Evolutionary conservation across 2,113 vertebrate genomes (phyloP), one percentile per base, ranked within the genome.

Genomic region (Cottus gobio): DNA sequence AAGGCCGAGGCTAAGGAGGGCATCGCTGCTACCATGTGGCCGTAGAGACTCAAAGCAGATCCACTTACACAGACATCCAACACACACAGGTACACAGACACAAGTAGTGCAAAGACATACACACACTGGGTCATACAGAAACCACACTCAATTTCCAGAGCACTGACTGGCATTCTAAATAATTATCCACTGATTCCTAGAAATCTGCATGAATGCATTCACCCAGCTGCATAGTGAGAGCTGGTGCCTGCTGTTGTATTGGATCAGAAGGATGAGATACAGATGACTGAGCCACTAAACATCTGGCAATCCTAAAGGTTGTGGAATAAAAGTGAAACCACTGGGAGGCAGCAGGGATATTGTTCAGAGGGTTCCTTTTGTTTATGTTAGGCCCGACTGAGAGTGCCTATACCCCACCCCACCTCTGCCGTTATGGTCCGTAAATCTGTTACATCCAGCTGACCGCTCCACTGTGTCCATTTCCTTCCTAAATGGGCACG

Each of bases 381-480:
- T 87, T 86, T 86, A 75, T 71, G 82, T 85, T 75, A 39, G 66
- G 79, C 81, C 69, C 56, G 74, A 69, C 48, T 70, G 48, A 74
- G 56, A 74, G 57, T 74, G 46, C 60, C 24, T 13, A n/a, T n/a
- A 10, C 24, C 37, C 46, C 6, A 2, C 37, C 79, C 81, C 72
- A 1, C 26, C 80, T 72, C n/a, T 2, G 52, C 36, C 81, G 81
- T 91, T 84, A 83, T 30, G 62, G 75, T 84, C 87, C 77, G 86
- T 88, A 90, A 91, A 91, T 90, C 87, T 81, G 83, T 88, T 87
- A 88, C 63, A 9, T 88, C 62, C 77, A 66, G 52, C 72, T 66
- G 60, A 77, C 72, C 37, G 50, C 64, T 87, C 76, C 54, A 42
- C 82, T 85, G 82, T 84, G 69, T 77, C 86, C 44, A 80, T 92